phyloP scores from a whole-genome alignment of 2,888 invertebrate species.

The Prosopocoilus inquinatus region DNA sequence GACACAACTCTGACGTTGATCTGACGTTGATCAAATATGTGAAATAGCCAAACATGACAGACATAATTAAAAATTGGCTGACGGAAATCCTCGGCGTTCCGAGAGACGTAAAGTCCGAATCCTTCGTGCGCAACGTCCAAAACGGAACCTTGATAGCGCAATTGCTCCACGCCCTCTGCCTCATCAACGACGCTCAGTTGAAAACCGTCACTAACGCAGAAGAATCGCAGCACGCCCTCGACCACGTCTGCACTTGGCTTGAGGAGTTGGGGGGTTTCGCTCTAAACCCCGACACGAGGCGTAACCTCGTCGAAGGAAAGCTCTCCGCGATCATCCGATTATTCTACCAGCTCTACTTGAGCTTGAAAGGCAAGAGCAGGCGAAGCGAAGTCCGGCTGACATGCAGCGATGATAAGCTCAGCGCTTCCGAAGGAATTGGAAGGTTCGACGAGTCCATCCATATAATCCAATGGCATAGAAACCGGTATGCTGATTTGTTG shows the following conservation, averaged over 20 bases:
- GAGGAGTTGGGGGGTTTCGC: conserved; percentile 50
- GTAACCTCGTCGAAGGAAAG: conserved; percentile 53
- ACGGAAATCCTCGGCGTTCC: conserved; percentile 56
- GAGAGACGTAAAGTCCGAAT: conserved; percentile 55
- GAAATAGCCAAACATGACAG: conserved; percentile 1
- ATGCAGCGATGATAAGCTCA: conserved; percentile 8
- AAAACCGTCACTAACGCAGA: conserved; percentile 48
- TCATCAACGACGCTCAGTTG: conserved; percentile 58
- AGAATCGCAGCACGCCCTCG: conserved; percentile 29
- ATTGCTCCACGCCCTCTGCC: conserved; percentile 58
- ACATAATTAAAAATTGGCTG: conserved; percentile 60
- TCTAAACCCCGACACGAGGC: conserved; percentile 51
- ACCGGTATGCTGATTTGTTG: conserved; percentile 52
- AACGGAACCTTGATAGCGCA: conserved; percentile 59
- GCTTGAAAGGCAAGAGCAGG: conserved; percentile 57
- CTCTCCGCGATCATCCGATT: conserved; percentile 56
- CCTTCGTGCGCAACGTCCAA: conserved; percentile 57
- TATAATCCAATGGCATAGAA: conserved; percentile 60
- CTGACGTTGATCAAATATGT: no score
- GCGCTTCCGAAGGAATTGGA: conserved; percentile 10
- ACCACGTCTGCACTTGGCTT: conserved; percentile 59
- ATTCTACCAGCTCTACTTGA: conserved; percentile 62
- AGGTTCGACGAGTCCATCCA: conserved; percentile 41
- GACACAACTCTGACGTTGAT: no score
- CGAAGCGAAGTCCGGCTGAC: conserved; percentile 40